phyloP scores from a whole-genome alignment of 2,113 vertebrate genomes.

The Sula dactylatra region DNA sequence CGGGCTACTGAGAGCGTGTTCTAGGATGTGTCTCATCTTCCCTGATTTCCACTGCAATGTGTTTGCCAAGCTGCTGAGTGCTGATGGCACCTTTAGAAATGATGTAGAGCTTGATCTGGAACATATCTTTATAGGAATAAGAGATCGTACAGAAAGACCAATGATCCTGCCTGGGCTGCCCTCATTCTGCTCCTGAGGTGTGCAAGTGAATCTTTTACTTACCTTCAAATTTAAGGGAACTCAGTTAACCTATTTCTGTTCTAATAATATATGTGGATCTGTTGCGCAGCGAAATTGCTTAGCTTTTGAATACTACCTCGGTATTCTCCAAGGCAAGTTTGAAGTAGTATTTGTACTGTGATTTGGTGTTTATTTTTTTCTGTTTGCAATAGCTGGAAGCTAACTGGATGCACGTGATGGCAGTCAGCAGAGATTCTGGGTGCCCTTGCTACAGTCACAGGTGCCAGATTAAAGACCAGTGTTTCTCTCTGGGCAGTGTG shows the following conservation, averaged over 20 bases:
- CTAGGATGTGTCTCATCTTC: not conserved
- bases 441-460: not conserved
- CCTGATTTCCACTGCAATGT: not conserved
- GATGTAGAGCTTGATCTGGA: not conserved
- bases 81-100: not conserved
- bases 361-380: not conserved
- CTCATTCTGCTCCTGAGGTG: not conserved
- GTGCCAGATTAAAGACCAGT: not conserved
- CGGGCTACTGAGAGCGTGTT: not conserved
- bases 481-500: not conserved
- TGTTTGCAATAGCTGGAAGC: not conserved
- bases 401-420: not conserved
- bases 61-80: not conserved
- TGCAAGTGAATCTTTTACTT: not conserved
- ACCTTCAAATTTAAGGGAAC: not conserved
- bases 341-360: not conserved
- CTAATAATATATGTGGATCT: not conserved
- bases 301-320: not conserved
- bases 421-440: not conserved
- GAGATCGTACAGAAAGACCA: not conserved
- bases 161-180: rapidly evolving
- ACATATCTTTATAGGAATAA: rapidly evolving
- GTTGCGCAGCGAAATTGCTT: not conserved
- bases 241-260: not conserved
- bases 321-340: not conserved